Conservation (phyloP, 2,113 vertebrate genomes). For the Colaptes auratus region DNA sequence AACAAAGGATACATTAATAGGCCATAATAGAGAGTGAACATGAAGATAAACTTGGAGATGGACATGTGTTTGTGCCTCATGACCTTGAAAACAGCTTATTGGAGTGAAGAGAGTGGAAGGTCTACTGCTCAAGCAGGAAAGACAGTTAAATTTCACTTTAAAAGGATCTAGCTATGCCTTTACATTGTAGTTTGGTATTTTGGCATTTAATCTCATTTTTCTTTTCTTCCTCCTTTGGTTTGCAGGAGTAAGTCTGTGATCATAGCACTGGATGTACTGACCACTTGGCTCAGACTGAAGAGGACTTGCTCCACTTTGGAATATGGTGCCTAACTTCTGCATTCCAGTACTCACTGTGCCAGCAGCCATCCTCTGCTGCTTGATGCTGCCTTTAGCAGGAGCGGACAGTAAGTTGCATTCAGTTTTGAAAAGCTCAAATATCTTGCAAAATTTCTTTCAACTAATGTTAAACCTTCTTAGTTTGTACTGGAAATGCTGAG, state of each 20-base stretch:
- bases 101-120: not conserved
- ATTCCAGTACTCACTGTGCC: conserved; percentile 74
- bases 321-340: conserved; percentile 81
- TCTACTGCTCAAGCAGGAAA: not conserved
- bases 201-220: not conserved
- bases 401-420: conserved; percentile 84
- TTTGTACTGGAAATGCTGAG: not conserved
- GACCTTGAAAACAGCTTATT: not conserved
- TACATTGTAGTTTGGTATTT: not conserved
- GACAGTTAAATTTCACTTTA: not conserved
- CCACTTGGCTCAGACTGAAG: conserved; percentile 68
- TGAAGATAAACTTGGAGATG: not conserved
- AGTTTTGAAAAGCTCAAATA: not conserved
- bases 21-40: not conserved
- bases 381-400: conserved; percentile 73
- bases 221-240: not conserved
- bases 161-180: not conserved
- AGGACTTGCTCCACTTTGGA: conserved; percentile 72
- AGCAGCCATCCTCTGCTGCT: conserved; percentile 79
- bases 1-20: not conserved
- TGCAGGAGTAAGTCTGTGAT: conserved; percentile 64
- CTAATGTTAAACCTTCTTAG: not conserved
- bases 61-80: not conserved
- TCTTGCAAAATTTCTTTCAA: not conserved
- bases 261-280: conserved; percentile 68